phyloP scores from a whole-genome alignment of 2,113 vertebrate genomes.

The Oriolus oriolus region DNA sequence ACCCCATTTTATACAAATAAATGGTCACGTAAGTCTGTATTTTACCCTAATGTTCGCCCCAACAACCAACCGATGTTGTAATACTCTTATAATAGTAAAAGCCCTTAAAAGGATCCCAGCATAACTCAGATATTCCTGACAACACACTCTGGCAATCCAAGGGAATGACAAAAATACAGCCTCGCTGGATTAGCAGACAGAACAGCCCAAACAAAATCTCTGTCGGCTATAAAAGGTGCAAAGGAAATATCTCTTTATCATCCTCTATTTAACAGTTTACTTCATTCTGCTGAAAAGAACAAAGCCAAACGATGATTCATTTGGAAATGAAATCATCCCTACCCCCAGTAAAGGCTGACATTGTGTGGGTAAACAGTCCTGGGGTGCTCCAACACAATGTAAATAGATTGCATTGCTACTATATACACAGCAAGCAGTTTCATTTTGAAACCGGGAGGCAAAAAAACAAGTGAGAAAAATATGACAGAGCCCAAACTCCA shows the following conservation, averaged over 20 bases:
- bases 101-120: slow-evolving; percentile 49
- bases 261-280: slow-evolving; percentile 82
- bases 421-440: slow-evolving; percentile 54
- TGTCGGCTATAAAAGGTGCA: slow-evolving; percentile 77
- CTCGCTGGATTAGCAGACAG: slow-evolving; percentile 67
- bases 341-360: slow-evolving; percentile 58
- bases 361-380: slow-evolving; percentile 67
- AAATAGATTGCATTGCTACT: slow-evolving; percentile 71
- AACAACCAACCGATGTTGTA: background rate
- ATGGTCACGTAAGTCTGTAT: background rate
- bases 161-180: slow-evolving; percentile 63
- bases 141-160: slow-evolving; percentile 57
- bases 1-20: background rate
- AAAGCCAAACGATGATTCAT: slow-evolving; percentile 71
- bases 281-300: slow-evolving; percentile 63
- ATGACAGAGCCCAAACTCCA: background rate
- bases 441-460: slow-evolving; percentile 35
- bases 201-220: slow-evolving; percentile 82
- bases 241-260: slow-evolving; percentile 85
- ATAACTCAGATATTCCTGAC: slow-evolving; percentile 10
- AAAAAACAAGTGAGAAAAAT: slow-evolving; percentile 59
- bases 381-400: slow-evolving; percentile 46
- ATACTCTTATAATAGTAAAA: slow-evolving; percentile 28
- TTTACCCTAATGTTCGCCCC: background rate
- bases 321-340: slow-evolving; percentile 63